phyloP scores from a whole-genome alignment of 2,888 invertebrate genomes.

The Drosophila niveifrons region DNA sequence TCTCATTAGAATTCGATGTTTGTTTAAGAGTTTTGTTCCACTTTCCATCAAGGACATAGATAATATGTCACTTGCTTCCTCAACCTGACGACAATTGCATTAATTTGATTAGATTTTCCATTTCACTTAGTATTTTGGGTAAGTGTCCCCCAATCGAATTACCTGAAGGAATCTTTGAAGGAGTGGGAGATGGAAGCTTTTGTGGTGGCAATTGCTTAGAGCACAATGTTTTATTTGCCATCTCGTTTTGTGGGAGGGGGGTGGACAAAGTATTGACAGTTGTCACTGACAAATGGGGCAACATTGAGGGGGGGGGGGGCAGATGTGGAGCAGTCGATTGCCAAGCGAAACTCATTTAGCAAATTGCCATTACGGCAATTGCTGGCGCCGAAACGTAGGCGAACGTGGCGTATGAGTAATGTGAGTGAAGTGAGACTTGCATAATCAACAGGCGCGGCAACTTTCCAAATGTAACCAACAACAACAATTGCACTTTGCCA shows the following conservation, averaged over 20 bases:
- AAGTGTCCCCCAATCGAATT: constrained; percentile 7
- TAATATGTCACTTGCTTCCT: not conserved
- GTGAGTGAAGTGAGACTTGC: constrained; percentile 44
- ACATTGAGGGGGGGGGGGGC: constrained; percentile 11
- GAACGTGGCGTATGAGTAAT: constrained; percentile 62
- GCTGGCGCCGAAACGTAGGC: constrained; percentile 15
- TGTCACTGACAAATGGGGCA: constrained; percentile 59
- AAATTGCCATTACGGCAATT: constrained; percentile 50
- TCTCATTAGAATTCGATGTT: not conserved
- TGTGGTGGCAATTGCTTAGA: constrained; percentile 34
- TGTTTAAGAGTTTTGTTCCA: not conserved
- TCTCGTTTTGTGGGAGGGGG: not conserved
- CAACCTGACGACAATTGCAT: constrained; percentile 20
- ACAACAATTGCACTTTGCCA: constrained; percentile 60
- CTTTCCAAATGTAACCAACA: constrained; percentile 62
- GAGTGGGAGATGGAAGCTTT: not conserved
- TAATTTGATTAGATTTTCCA: constrained; percentile 30
- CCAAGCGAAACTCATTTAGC: constrained; percentile 56
- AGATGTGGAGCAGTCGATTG: constrained; percentile 69
- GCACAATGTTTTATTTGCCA: constrained; percentile 26
- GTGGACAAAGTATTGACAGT: constrained; percentile 14
- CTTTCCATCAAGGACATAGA: not conserved
- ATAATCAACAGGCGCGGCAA: constrained; percentile 56
- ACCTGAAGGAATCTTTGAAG: not conserved
- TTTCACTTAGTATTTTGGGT: constrained; percentile 15